Conservation (phyloP, 1,140 invertebrate species). For the Battus philenor region DNA sequence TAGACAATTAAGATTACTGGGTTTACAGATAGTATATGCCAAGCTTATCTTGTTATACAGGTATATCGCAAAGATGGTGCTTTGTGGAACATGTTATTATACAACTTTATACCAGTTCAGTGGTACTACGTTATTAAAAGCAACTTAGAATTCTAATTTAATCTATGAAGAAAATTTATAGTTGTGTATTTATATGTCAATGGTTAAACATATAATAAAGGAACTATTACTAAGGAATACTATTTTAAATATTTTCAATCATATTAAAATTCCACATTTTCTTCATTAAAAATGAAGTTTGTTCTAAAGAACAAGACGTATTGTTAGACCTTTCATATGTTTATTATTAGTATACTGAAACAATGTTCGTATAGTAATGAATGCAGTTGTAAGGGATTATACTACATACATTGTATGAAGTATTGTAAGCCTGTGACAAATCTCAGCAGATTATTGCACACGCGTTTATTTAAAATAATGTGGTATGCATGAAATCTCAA, state of each 20-base stretch:
- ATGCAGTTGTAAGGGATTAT: slow-evolving; percentile 35
- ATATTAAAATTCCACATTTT: neutral
- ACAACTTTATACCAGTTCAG: too few relatives aligned
- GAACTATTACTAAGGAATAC: neutral
- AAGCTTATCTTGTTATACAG: too few relatives aligned
- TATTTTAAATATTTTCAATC: neutral
- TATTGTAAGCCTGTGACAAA: slow-evolving; percentile 56
- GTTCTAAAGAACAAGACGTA: neutral
- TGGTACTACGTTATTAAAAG: too few relatives aligned
- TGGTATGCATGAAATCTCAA: slow-evolving; percentile 14
- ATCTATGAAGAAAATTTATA: neutral
- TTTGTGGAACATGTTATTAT: too few relatives aligned
- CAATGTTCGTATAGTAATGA: slow-evolving; percentile 22
- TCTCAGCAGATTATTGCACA: slow-evolving; percentile 26
- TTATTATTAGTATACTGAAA: neutral
- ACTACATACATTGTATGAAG: slow-evolving; percentile 47
- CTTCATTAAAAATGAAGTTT: neutral
- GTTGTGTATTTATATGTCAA: neutral
- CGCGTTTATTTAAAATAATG: slow-evolving; percentile 20
- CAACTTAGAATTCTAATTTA: too few relatives aligned
- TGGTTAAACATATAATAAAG: neutral
- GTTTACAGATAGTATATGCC: too few relatives aligned
- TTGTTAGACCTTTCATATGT: neutral
- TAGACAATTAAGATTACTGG: too few relatives aligned
- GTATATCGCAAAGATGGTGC: too few relatives aligned